These are phyloP conservation scores for Byasa hedistus DNA, from an alignment of 2,888 invertebrate species.

Conservation along the genomic window DNA sequence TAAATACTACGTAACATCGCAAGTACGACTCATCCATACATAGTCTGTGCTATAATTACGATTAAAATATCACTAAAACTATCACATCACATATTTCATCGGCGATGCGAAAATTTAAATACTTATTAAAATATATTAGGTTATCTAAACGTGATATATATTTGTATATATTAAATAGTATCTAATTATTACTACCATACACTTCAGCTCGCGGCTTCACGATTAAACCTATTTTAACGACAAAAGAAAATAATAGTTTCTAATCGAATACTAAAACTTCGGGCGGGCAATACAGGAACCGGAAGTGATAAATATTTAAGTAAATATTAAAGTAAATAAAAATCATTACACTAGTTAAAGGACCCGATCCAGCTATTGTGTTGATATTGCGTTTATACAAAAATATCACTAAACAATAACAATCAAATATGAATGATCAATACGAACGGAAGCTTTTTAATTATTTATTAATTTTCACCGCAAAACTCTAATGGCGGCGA, in stretches of 20 bases:
- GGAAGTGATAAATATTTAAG: not conserved
- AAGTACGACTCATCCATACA: too few species aligned
- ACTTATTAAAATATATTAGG: conserved; percentile 36
- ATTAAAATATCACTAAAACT: conserved; percentile 61
- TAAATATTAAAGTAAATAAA: conserved; percentile 21
- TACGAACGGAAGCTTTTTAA: too few species aligned
- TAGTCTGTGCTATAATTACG: not conserved
- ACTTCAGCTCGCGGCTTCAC: conserved; percentile 56
- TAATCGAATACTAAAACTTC: not conserved
- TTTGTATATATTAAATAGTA: conserved; percentile 53
- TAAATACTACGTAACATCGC: too few species aligned
- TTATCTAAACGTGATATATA: conserved; percentile 27
- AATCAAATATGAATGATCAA: conserved; percentile 58
- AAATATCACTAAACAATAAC: conserved; percentile 32
- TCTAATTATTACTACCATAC: conserved; percentile 71
- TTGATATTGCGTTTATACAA: conserved; percentile 31
- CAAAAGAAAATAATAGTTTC: too few species aligned
- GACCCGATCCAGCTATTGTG: conserved; percentile 73
- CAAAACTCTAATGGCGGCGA: too few species aligned
- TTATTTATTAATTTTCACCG: too few species aligned
- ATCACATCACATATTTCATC: conserved; percentile 50
- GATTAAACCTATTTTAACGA: conserved; percentile 32
- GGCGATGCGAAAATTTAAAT: conserved; percentile 39
- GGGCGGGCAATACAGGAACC: not conserved
- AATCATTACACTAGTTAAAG: conserved; percentile 37